Evolutionary conservation across 2,113 vertebrate genomes (phyloP).

Genomic region (Caranx melampygus): DNA sequence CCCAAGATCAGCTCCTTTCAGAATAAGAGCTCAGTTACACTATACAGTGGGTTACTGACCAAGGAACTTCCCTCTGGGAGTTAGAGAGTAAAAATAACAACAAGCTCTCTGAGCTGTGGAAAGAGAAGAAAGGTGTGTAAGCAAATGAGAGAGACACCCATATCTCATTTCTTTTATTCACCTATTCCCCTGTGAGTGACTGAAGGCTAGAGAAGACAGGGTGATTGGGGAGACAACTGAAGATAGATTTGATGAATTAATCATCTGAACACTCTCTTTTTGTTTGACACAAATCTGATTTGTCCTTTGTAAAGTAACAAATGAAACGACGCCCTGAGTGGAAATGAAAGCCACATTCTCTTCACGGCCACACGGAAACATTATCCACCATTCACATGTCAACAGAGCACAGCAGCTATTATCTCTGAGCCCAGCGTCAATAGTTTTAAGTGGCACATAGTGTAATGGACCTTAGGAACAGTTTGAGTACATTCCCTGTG

Average conservation of each 20-base stretch:
- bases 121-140: not conserved
- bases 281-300: constrained; percentile 28
- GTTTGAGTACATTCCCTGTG: constrained; percentile 3
- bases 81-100: constrained; percentile 18
- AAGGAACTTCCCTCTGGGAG: constrained; percentile 19
- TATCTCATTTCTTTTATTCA: constrained; percentile 4
- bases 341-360: constrained; percentile 33
- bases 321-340: constrained; percentile 6
- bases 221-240: not conserved
- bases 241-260: constrained; percentile 17
- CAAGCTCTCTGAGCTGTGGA: not conserved
- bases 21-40: constrained; percentile 63
- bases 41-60: not conserved
- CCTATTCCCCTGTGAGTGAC: not conserved
- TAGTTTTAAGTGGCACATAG: constrained; percentile 35
- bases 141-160: not conserved
- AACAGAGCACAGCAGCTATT: constrained; percentile 16
- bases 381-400: constrained; percentile 35
- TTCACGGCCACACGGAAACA: constrained; percentile 31
- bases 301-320: constrained; percentile 20
- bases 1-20: constrained; percentile 48
- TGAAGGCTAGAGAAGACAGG: not conserved
- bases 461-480: constrained; percentile 14
- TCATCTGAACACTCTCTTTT: constrained; percentile 13
- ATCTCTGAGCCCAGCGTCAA: constrained; percentile 11